These are phyloP conservation scores for Eupithecia subfuscata DNA, from an alignment of 2,888 invertebrate genomes.

Conservation along the genomic window DNA sequence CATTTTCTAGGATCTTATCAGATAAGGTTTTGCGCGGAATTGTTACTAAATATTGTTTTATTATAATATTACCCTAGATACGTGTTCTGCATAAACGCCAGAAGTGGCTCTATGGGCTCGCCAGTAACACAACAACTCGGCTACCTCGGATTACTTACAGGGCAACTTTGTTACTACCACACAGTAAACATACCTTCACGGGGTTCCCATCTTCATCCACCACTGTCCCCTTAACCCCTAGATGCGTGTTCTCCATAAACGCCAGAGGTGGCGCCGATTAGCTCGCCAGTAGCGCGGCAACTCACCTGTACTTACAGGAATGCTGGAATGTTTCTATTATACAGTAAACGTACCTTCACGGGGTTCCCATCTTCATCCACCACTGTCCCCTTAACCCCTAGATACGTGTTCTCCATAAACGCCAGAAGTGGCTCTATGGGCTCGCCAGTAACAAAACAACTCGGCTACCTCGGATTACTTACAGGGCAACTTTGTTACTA, in stretches of 20 bases:
- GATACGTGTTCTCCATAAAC: constrained; percentile 92
- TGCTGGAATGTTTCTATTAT: no score
- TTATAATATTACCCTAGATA: constrained; percentile 81
- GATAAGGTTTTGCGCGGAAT: no score
- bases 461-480: constrained; percentile 92
- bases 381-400: constrained; percentile 86
- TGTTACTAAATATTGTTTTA: no score
- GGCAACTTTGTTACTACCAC: background rate
- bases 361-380: constrained; percentile 85
- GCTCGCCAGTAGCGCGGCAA: constrained; percentile 55
- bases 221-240: constrained; percentile 87
- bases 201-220: constrained; percentile 85
- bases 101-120: constrained; percentile 90
- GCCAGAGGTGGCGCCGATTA: constrained; percentile 93
- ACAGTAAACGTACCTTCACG: constrained; percentile 73
- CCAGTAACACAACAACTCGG: constrained; percentile 92
- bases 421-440: constrained; percentile 93
- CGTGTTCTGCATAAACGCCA: constrained; percentile 92
- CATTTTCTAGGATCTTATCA: no score
- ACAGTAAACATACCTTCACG: constrained; percentile 73
- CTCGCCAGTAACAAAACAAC: constrained; percentile 91
- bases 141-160: constrained; percentile 93
- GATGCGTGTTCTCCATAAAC: constrained; percentile 92
- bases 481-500: constrained; percentile 69
- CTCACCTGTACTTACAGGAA: no score